A percentile compares a stretch with the other conserved stretches of the same genome.
These are phyloP conservation scores for Sminthurinus signatus DNA, from an alignment of 1,140 invertebrate genomes.

Conservation along the genomic window DNA sequence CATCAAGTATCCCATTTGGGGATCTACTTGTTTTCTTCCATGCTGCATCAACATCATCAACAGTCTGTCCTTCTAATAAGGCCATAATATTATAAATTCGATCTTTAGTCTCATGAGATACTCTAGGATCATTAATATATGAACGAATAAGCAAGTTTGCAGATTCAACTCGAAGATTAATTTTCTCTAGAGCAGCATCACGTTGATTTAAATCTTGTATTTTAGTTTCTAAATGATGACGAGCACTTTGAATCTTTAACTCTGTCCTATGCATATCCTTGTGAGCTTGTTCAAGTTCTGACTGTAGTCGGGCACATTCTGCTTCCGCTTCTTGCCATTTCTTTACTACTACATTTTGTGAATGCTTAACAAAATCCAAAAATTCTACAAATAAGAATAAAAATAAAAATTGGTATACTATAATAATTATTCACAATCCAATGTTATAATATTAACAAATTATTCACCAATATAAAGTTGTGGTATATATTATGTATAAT, in stretches of 20 bases:
- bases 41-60: conserved; percentile 43
- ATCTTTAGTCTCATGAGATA: conserved; percentile 64
- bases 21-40: conserved; percentile 11
- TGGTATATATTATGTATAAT: too few species aligned
- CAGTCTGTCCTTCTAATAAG: conserved; percentile 40
- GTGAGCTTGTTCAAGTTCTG: conserved; percentile 58
- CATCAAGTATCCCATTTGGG: conserved; percentile 50
- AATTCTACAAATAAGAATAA: conserved; percentile 31
- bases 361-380: conserved; percentile 37
- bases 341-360: conserved; percentile 62
- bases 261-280: conserved; percentile 61
- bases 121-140: conserved; percentile 48
- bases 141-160: conserved; percentile 22
- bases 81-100: conserved; percentile 43
- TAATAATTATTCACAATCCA: too few species aligned
- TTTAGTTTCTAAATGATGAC: conserved; percentile 69
- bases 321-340: conserved; percentile 61
- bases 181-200: conserved; percentile 57
- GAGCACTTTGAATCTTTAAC: conserved; percentile 66
- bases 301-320: conserved; percentile 60
- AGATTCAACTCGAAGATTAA: conserved; percentile 48
- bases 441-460: too few species aligned
- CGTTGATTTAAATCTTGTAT: conserved; percentile 57
- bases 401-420: background rate
- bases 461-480: too few species aligned